Base-by-base conservation (phyloP, 1,140 invertebrate genomes). In the Galendromus occidentalis region DNA sequence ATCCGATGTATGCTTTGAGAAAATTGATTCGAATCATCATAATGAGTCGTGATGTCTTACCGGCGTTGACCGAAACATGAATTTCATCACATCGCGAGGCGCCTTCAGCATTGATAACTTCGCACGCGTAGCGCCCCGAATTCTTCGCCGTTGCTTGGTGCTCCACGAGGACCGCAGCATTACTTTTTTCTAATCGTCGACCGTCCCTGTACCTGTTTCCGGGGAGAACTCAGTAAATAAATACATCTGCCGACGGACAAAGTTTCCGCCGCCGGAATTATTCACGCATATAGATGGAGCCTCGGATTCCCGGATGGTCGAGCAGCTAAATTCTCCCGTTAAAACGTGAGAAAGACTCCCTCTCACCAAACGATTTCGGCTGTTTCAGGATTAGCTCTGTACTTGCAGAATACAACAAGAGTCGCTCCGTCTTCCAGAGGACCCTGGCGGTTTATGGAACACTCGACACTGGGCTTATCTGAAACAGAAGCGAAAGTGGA, bases 131-230 rank as follows among this genome's bases (percentile, higher is more conserved):
- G 1, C 51, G 51, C 1, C 51, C 51, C 14, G 51, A 59, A 22
- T 59, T 25, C 9, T 59, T 59, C 2, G 25, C 51, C 25, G 25
- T 25, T 20, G 33, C 51, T 14, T 25, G 33, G 22, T 59, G 51
- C 22, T 59, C 51, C 1, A 59, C 51, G 5, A 59, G 51, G 14
- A 59, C 51, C 5, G 51, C 25, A 25, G 51, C 51, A 39, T 39
- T 39, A 14, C 12, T 59, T 59, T 33, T 25, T 9, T 59, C 51
- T 6, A 59, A 33, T 6, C 51, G 51, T 25, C 25, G 25, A 4
- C 51, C 51, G 22, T 59, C 51, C 20, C 33, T 59, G 22, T 59
- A 59, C 51, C 51, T 59, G 51, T n/a, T n/a, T n/a, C n/a, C n/a
- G n/a, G n/a, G n/a, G n/a, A n/a, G n/a, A n/a, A n/a, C n/a, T n/a